phyloP scores from a whole-genome alignment of 2,888 invertebrate species.

The Yponomeuta plumbellus region DNA sequence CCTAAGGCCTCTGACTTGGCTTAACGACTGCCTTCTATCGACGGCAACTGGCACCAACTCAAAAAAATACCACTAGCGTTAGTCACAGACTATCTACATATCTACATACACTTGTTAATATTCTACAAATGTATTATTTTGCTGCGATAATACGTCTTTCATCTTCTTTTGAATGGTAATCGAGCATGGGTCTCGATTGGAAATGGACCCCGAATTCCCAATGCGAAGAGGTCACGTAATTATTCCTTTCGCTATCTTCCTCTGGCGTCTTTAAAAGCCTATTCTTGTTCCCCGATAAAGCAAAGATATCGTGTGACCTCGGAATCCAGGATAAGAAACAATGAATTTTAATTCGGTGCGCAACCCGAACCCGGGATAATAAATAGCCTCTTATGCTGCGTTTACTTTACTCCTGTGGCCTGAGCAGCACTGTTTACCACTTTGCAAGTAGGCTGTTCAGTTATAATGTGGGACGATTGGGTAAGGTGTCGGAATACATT shows the following conservation, averaged over 20 bases:
- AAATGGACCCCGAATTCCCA: constrained; percentile 33
- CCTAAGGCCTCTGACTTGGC: too few species aligned
- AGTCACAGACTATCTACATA: too few species aligned
- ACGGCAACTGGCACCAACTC: too few species aligned
- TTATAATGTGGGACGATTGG: too few species aligned
- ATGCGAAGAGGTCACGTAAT: constrained; percentile 59
- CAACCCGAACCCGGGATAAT: constrained; percentile 30
- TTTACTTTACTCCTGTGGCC: background rate
- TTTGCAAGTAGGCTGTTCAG: too few species aligned
- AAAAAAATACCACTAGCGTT: too few species aligned
- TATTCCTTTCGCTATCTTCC: constrained; percentile 49
- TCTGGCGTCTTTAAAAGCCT: constrained; percentile 63
- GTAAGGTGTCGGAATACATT: too few species aligned
- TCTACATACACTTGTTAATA: too few species aligned
- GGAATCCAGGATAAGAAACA: constrained; percentile 69
- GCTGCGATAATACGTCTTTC: background rate
- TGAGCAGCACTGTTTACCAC: too few species aligned
- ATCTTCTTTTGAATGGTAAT: background rate
- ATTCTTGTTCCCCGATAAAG: constrained; percentile 70
- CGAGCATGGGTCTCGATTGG: background rate
- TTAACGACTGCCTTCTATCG: too few species aligned
- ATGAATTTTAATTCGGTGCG: constrained; percentile 69
- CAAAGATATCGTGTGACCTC: constrained; percentile 67
- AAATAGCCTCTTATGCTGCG: background rate
- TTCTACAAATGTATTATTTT: too few species aligned